Base-by-base conservation (phyloP, 2,888 invertebrate genomes). In the Anticlea derivata region DNA sequence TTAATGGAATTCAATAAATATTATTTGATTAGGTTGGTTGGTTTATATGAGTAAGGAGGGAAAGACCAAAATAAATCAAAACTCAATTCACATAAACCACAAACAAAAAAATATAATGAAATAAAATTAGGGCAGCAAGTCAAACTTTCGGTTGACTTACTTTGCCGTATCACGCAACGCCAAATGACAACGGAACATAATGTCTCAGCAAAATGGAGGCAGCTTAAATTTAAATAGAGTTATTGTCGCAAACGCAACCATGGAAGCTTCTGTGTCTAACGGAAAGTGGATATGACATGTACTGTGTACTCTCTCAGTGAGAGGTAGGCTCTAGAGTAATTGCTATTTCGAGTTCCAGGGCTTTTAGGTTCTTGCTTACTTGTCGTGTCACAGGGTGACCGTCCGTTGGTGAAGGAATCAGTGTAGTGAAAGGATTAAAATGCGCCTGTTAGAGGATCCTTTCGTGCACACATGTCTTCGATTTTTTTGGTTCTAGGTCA, bases 101-200 rank as follows among this genome's bases (percentile, higher is more conserved):
- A 70, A 78, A 78, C 69, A 72, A 78, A 82, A 79, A 82, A 77
- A 74, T 68, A 77, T 74, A 78, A 62, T 75, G 67, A 80, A 85
- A 80, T 76, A 70, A 83, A 86, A 87, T 85, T 81, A 81, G 83
- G 83, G 75, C 77, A 81, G 81, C 80, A 83, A 82, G 78, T 78
- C 81, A 75, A 83, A 83, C 68, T 80, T 80, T 75, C 66, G 65
- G 67, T 73, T 86, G 85, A 86, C 75, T 85, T 84, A 88, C 82
- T 79, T 79, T 70, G 59, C 64, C 60, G 63, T 63, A 76, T 80
- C 88, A 88, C 88, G 88, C 89, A 73, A 86, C 59, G 55, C 61
- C 64, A 68, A 79, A 78, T 73, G 75, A 82, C 80, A 80, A 69
- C 70, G 70, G 65, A 73, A 78, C 76, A 78, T 80, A 73, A 80